Conservation (phyloP, 2,113 vertebrate species). For the Tupaia chinensis region DNA sequence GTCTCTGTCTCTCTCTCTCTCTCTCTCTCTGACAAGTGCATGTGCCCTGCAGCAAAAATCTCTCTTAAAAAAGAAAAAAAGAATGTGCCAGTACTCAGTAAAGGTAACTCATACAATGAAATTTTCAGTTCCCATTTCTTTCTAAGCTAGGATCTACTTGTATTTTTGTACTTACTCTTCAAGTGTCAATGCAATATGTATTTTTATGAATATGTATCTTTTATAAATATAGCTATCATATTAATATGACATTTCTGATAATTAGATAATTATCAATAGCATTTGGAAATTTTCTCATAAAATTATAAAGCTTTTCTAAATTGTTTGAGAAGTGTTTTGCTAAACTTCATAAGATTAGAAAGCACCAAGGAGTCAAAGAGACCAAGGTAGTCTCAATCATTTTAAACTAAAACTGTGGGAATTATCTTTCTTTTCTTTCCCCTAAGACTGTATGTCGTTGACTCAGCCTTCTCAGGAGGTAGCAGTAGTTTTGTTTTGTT, state of each 20-base stretch:
- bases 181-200: not conserved
- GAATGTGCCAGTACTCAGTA: not conserved
- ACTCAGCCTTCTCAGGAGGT: not conserved
- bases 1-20: too few relatives aligned
- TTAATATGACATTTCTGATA: constrained; percentile 57
- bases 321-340: constrained; percentile 16
- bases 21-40: too few relatives aligned
- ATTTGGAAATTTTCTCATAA: constrained; percentile 17
- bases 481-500: not conserved
- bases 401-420: not conserved
- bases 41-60: too few relatives aligned
- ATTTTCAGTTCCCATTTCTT: not conserved
- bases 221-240: constrained; percentile 40
- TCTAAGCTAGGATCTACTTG: constrained; percentile 3
- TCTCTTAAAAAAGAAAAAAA: too few relatives aligned
- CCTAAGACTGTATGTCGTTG: not conserved
- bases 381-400: not conserved
- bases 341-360: not conserved
- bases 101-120: constrained; percentile 25
- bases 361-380: not conserved
- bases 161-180: constrained; percentile 63
- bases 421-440: not conserved
- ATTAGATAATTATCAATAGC: not conserved
- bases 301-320: not conserved
- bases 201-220: constrained; percentile 65